A percentile compares a stretch with the other conserved stretches of the same genome.
phyloP scores from a whole-genome alignment of 2,113 vertebrate species.

The Anguilla rostrata region DNA sequence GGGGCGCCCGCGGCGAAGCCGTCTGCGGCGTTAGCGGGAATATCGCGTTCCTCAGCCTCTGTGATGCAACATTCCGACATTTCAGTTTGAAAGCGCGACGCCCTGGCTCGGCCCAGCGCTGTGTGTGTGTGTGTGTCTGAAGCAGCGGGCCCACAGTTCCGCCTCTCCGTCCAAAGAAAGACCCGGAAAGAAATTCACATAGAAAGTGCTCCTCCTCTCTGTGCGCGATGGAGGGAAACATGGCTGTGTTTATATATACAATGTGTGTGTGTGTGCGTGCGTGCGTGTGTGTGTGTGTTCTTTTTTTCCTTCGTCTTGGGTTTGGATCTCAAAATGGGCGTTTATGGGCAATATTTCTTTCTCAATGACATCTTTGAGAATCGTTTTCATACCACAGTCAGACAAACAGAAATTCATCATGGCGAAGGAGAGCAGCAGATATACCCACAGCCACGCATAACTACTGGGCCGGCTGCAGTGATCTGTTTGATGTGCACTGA shows the following conservation, averaged over 20 bases:
- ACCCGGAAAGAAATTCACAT: conserved; percentile 34
- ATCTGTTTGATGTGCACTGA: neutral
- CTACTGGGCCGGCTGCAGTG: neutral
- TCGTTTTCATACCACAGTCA: conserved; percentile 7
- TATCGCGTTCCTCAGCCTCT: conserved; percentile 94
- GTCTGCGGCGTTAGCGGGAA: conserved; percentile 71
- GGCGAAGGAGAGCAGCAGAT: neutral
- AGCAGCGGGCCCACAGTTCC: conserved; percentile 26
- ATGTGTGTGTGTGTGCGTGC: no score
- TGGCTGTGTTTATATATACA: neutral
- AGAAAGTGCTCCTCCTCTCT: conserved; percentile 9
- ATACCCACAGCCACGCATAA: neutral
- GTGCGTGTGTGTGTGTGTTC: neutral
- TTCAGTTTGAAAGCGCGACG: conserved; percentile 87
- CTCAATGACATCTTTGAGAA: neutral
- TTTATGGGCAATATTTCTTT: conserved; percentile 13
- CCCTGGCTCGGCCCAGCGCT: conserved; percentile 52
- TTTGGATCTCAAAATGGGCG: neutral
- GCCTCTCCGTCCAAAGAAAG: conserved; percentile 52
- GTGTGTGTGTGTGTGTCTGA: neutral
- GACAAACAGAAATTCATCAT: neutral
- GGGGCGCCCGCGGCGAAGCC: conserved; percentile 84
- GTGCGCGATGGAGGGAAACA: neutral
- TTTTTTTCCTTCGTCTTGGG: neutral
- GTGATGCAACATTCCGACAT: conserved; percentile 81